phyloP scores from a whole-genome alignment of 1,140 invertebrate species.

The Caerostris extrusa region DNA sequence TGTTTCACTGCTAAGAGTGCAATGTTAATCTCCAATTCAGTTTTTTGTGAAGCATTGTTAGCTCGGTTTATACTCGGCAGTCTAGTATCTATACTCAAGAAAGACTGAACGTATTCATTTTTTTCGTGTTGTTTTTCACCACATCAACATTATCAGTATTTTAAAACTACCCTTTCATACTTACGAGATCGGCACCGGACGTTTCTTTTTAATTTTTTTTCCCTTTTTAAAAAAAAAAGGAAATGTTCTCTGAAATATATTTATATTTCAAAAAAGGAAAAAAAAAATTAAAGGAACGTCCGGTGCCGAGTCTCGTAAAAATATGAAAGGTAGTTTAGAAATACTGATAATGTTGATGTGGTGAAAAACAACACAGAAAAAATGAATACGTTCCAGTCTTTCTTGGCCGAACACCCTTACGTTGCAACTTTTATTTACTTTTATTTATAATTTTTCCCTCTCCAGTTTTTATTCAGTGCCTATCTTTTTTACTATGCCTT shows the following conservation, averaged over 20 bases:
- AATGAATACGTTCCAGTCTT: not conserved
- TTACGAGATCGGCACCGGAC: not conserved
- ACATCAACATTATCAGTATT: constrained; percentile 28
- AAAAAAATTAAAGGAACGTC: too few species aligned
- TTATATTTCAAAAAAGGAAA: too few species aligned
- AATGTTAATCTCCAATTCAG: not conserved
- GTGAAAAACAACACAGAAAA: not conserved
- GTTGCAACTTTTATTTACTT: constrained; percentile 10
- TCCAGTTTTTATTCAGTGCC: not conserved
- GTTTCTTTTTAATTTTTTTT: not conserved
- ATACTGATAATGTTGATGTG: too few species aligned
- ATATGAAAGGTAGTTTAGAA: too few species aligned
- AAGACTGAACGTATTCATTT: too few species aligned
- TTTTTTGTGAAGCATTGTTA: not conserved
- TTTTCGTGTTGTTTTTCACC: not conserved
- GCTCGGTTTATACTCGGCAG: not conserved
- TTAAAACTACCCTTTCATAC: constrained; percentile 28
- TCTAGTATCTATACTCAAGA: too few species aligned
- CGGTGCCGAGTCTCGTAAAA: too few species aligned
- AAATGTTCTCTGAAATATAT: too few species aligned
- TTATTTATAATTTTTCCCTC: not conserved
- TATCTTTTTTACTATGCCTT: constrained; percentile 8
- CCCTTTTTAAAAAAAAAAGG: not conserved
- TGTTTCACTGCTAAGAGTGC: not conserved
- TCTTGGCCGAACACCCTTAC: not conserved